Evolutionary conservation across 1,140 invertebrate genomes (phyloP), one percentile per base, ranked within the genome.

Genomic region (Hetaerina americana): DNA sequence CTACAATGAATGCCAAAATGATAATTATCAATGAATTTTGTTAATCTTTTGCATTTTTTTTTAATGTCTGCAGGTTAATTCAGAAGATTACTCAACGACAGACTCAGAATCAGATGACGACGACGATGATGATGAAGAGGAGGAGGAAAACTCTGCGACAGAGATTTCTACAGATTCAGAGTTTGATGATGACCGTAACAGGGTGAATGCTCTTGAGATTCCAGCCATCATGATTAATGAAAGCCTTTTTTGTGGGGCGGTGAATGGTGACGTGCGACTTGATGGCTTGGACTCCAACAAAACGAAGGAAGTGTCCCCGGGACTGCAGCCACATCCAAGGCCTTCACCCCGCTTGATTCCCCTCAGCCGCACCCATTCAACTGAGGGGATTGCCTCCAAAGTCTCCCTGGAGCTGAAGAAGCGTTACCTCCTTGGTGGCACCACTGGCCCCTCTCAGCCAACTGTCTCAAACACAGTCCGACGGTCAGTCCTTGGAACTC

Each of bases 121-220:
- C 49, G 87, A 87, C 66, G 87, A 87, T 40, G 86, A 87, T 75
- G 78, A 78, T 25, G 78, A 78, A 73, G 77, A 78, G 8, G 87
- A 88, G 76, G 87, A 88, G 74, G 87, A 89, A 71, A 92, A 92
- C 76, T 93, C 92, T 12, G 92, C 92, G 1, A 95, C 92, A 0
- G 93, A 94, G 84, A 93, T 95, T 73, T 93, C 92, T 67, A 95
- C 93, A 0, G 93, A 95, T 79, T 94, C 92, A 5, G 93, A 95
- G 79, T 95, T 95, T 77, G 92, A 92, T 70, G 88, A 92, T 74
- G 92, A 93, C 22, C 40, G 40, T 57, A 57, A 57, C 15, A n/a
- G 40, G 22, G 22, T 18, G 15, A 87, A 87, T 0, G 84, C 83
- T 71, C 84, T 86, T 25, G 87, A 89, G 76, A 82, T 88, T 25